Conservation (phyloP, 2,797 vertebrate species). For the Danio aesculapii region DNA sequence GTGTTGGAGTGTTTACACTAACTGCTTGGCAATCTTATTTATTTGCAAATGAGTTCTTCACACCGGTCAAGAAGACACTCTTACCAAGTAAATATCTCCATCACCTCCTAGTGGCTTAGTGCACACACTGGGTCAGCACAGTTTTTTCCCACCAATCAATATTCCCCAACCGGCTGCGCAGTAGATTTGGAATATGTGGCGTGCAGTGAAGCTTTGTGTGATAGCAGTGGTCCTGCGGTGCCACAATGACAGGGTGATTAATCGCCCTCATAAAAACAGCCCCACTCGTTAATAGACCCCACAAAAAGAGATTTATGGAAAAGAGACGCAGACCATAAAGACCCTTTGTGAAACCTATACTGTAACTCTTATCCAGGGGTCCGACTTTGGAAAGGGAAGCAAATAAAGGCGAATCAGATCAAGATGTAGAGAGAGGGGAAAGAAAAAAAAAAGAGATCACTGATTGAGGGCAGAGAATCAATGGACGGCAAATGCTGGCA, state of each 20-base stretch:
- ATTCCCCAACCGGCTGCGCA: conserved; percentile 31
- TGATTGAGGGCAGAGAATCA: conserved; percentile 84
- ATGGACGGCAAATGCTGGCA: conserved; percentile 76
- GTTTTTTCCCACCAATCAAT: conserved; percentile 45
- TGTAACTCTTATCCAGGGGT: conserved; percentile 35
- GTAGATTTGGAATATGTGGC: conserved; percentile 32
- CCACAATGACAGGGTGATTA: conserved; percentile 60
- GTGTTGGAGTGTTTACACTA: not conserved
- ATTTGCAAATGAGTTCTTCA: conserved; percentile 17
- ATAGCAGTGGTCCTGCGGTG: conserved; percentile 48
- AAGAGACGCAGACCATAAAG: conserved; percentile 44
- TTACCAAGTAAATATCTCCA: conserved; percentile 59
- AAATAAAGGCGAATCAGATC: conserved; percentile 71
- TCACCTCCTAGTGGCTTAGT: conserved; percentile 65
- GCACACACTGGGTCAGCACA: conserved; percentile 23
- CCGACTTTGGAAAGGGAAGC: conserved; percentile 22
- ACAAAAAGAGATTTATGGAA: conserved; percentile 73
- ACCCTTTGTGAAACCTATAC: conserved; percentile 39
- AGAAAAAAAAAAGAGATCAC: conserved; percentile 78
- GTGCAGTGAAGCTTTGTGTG: conserved; percentile 51
- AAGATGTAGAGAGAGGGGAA: conserved; percentile 32
- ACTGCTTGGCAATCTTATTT: not conserved
- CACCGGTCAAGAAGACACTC: conserved; percentile 60
- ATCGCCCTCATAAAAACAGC: conserved; percentile 64
- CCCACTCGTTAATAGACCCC: conserved; percentile 69